Evolutionary conservation across 2,888 invertebrate genomes (phyloP), one percentile per base, ranked within the genome.

Genomic region (Dione vanillae): DNA sequence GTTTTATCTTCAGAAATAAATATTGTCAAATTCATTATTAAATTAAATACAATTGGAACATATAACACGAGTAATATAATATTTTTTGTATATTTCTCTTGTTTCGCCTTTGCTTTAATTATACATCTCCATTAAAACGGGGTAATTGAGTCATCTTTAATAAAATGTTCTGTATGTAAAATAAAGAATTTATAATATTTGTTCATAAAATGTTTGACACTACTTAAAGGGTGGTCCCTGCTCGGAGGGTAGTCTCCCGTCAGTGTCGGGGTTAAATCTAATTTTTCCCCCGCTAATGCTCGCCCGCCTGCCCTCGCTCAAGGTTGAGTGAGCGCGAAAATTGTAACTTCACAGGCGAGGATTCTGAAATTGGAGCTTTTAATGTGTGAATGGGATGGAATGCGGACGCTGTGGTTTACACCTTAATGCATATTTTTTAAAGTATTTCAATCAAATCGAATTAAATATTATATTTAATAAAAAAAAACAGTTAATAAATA

Each of bases 181-280:
- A 37, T 35, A 37, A n/a, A 37, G 19, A 64, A 49, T 47, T 47
- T 47, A 19, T 8, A 64, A 49, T 19, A 64, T 64, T 64, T 37
- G 37, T 49, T 20, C 49, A 40, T 64, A 64, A 51, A 37, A 51
- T 64, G 19, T 64, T 64, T 64, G 47, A 51, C 37, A 47, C 40
- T 49, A 64, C 64, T 51, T 37, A n/a, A 16, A 64, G 49, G 49
- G 64, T 37, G 49, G 47, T 16, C 37, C 19, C 19, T 62, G 62
- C 40, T 64, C 20, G 37, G 54, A 45, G 62, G 68, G 62, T 19
- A 69, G 54, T 45, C 61, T 84, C 82, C 80, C 80, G 78, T 78
- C 79, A 83, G 85, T 83, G 87, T 86, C 85, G 90, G 88, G 87
- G 87, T 87, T 87, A 88, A 91, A 92, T 92, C 89, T 89, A 91